Evolutionary conservation across 2,113 vertebrate species (phyloP).

Genomic region (Aythya baeri): DNA sequence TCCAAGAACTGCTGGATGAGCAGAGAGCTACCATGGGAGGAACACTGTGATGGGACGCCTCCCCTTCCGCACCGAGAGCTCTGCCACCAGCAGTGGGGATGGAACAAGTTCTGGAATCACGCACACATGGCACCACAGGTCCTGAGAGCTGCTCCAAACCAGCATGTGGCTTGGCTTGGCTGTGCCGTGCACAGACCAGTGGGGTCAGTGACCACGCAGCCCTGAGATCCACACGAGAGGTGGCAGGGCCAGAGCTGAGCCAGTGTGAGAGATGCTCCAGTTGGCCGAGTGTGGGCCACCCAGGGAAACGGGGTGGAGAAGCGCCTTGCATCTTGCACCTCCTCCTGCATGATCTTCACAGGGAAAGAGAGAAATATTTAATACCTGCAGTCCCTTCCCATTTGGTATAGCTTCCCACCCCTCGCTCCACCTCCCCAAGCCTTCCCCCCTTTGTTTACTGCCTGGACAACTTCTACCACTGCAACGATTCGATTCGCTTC

Average conservation of each 20-base stretch:
- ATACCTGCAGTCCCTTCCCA: neutral
- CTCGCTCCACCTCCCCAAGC: neutral
- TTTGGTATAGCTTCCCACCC: neutral
- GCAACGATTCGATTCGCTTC: neutral
- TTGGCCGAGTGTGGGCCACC: neutral
- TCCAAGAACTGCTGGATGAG: fast-evolving
- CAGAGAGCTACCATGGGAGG: too few relatives aligned
- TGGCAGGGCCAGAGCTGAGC: neutral
- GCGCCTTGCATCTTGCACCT: neutral
- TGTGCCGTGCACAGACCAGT: neutral
- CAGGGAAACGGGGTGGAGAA: neutral
- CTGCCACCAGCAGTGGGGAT: neutral
- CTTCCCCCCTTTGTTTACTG: neutral
- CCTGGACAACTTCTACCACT: neutral
- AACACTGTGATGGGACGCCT: neutral
- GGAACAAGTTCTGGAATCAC: neutral
- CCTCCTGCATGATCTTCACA: neutral
- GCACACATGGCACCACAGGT: fast-evolving
- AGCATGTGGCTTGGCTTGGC: neutral
- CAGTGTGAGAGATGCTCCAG: too few relatives aligned
- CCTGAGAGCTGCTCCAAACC: neutral
- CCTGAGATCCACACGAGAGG: too few relatives aligned
- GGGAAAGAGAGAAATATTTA: neutral
- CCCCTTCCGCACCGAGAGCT: neutral
- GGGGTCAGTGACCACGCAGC: too few relatives aligned